Percentiles rank a stretch among this genome's conserved stretches.
phyloP scores from a whole-genome alignment of 2,797 vertebrate species.

The Sebastolobus altivelis region DNA sequence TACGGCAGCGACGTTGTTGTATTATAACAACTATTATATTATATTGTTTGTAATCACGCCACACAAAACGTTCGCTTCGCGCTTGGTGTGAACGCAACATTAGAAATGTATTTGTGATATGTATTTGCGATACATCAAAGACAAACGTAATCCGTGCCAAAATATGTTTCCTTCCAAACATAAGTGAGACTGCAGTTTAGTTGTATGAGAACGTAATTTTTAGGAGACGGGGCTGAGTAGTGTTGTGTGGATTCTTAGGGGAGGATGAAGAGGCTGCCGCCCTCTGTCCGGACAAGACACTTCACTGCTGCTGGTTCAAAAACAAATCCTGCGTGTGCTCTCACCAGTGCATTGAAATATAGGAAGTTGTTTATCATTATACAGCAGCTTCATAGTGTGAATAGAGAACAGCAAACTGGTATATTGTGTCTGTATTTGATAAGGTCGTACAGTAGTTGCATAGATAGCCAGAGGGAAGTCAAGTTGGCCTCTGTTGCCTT shows the following conservation, averaged over 20 bases:
- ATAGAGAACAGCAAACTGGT: neutral
- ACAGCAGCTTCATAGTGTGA: neutral
- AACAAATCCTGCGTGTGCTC: neutral
- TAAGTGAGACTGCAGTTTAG: no score
- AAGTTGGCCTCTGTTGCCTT: neutral
- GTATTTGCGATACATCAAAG: no score
- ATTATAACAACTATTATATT: no score
- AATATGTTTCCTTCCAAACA: no score
- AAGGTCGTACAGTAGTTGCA: neutral
- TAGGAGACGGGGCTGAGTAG: neutral
- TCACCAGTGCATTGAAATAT: slow-evolving; percentile 7
- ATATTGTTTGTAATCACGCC: no score
- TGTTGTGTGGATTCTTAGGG: slow-evolving; percentile 29
- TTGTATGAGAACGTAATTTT: no score
- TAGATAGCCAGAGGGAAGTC: neutral
- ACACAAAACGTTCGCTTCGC: no score
- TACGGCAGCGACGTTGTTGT: no score
- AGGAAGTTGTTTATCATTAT: neutral
- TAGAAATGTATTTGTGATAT: no score
- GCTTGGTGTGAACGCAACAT: no score
- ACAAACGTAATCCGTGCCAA: no score
- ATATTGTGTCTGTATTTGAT: neutral
- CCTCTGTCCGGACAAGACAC: neutral
- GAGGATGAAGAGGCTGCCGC: neutral
- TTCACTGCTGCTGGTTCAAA: neutral